Conservation (phyloP, 2,888 invertebrate species). For the Amphipyra berbera region DNA sequence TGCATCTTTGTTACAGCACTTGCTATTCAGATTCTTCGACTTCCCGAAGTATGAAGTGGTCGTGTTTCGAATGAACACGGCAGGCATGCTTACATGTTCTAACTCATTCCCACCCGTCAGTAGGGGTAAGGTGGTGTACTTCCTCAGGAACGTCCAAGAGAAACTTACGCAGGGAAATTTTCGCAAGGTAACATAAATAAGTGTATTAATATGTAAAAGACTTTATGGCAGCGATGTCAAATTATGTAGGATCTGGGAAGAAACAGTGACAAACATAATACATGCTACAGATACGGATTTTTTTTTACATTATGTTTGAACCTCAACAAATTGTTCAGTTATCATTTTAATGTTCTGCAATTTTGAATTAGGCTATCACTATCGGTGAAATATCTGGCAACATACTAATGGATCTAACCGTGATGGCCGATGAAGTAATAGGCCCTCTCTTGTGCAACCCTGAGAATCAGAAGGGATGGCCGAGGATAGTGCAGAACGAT, state of each 20-base stretch:
- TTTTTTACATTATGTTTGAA: too few species aligned
- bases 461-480: slow-evolving; percentile 93
- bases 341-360: background rate
- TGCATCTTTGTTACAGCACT: slow-evolving; percentile 69
- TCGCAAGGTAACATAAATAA: slow-evolving; percentile 66
- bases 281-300: too few species aligned
- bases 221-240: too few species aligned
- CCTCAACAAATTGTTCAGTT: too few species aligned
- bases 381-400: slow-evolving; percentile 93
- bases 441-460: slow-evolving; percentile 93
- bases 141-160: slow-evolving; percentile 91
- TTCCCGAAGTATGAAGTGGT: slow-evolving; percentile 82
- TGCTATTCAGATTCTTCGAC: slow-evolving; percentile 80
- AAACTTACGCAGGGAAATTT: slow-evolving; percentile 91
- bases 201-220: too few species aligned
- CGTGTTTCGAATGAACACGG: slow-evolving; percentile 90
- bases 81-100: slow-evolving; percentile 91
- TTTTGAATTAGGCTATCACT: slow-evolving; percentile 83
- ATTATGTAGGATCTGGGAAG: too few species aligned
- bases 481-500: slow-evolving; percentile 92
- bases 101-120: slow-evolving; percentile 90
- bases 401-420: slow-evolving; percentile 92
- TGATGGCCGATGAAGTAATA: slow-evolving; percentile 93
- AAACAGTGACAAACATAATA: too few species aligned
- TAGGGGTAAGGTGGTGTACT: slow-evolving; percentile 93